Evolutionary conservation across 2,888 invertebrate genomes (phyloP), one percentile per base, ranked within the genome.

Genomic region (Ennomos quercinarius): DNA sequence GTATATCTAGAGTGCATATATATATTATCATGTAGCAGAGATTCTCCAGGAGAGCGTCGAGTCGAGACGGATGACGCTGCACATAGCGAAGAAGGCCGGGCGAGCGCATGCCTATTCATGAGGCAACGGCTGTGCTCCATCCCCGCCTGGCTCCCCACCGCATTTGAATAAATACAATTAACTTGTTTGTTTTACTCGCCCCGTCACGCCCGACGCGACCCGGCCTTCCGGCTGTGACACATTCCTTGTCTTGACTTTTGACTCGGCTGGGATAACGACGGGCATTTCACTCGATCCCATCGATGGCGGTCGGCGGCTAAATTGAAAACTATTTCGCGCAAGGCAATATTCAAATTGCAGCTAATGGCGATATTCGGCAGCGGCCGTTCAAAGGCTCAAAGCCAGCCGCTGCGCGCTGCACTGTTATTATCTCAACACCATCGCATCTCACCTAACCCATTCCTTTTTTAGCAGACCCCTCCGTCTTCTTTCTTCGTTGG

Each of bases 341-440:
- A 71, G 78, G 51, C 66, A 75, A 79, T 87, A 89, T 88, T 87
- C 80, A 87, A 89, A 90, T 87, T 85, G 80, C 76, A 70, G 77
- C 78, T 87, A 86, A 89, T 89, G 80, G 84, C 84, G 79, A 85
- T 85, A 86, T 89, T 89, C 83, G 86, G 87, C 87, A 83, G 83
- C 84, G 83, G 77, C 76, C 86, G 77, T 77, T 84, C 88, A 90
- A 91, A 91, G 89, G 83, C 76, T 51, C 55, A 72, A 70, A 67
- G 72, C 76, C 68, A 75, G 70, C 76, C 72, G 80, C 81, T 73
- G 78, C 72, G 66, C 78, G 74, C 81, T 78, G 86, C 89, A 85
- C 90, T 90, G 91, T 93, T 89, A 93, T 93, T 93, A 93, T 91
- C 92, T 91, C 91, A 89, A 90, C 91, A 92, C 90, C 90, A 90